Percentiles rank a stretch among this genome's conserved stretches.
Conservation (phyloP, 23 tunicate species). For the Ascidia mentula region DNA sequence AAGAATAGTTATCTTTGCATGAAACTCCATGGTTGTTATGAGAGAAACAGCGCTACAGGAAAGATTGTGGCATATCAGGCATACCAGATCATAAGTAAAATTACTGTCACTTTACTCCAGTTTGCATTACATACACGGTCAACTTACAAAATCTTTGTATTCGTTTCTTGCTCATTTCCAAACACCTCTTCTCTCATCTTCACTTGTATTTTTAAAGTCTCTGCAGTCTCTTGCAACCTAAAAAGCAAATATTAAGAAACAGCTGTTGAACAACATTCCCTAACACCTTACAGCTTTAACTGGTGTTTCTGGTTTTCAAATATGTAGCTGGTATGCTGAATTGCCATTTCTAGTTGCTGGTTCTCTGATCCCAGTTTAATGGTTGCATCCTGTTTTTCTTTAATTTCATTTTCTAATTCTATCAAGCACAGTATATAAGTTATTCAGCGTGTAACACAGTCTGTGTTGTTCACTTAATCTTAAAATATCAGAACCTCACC, state of each 20-base stretch:
- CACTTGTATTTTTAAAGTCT: constrained; percentile 24
- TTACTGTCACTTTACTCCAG: too few species aligned
- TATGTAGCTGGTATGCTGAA: constrained; percentile 3
- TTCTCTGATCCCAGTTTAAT: not conserved
- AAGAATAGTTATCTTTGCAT: too few species aligned
- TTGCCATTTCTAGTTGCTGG: constrained; percentile 18
- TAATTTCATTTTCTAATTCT: not conserved
- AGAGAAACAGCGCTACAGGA: too few species aligned
- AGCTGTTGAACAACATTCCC: too few species aligned
- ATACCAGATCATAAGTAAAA: too few species aligned
- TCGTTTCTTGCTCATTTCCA: constrained; percentile 12
- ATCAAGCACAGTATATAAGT: too few species aligned
- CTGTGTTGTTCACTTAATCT: not conserved
- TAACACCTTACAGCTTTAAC: not conserved
- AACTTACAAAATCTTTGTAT: constrained; percentile 1
- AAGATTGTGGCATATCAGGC: too few species aligned
- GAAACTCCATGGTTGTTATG: too few species aligned
- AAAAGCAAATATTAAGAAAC: too few species aligned
- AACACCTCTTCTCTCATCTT: constrained; percentile 12
- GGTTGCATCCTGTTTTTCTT: not conserved
- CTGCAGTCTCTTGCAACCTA: constrained; percentile 16
- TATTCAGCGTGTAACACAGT: not conserved
- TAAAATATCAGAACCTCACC: not conserved
- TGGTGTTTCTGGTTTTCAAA: not conserved
- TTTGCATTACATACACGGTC: not conserved